Evolutionary conservation across 2,888 invertebrate genomes (phyloP).

Genomic region (Smittia sp.): DNA sequence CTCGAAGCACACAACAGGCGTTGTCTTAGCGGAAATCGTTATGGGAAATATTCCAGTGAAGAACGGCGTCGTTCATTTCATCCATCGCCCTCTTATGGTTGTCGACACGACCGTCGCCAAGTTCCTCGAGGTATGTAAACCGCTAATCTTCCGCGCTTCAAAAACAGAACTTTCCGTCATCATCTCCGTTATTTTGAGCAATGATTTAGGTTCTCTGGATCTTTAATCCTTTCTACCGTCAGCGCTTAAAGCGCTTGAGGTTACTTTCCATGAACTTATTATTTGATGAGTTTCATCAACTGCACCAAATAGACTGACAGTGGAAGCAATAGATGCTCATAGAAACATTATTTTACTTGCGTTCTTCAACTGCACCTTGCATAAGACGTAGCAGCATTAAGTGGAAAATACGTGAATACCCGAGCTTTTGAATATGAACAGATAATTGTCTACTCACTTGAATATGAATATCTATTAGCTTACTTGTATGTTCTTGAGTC

Average conservation of each 20-base stretch:
- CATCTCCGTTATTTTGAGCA: neutral
- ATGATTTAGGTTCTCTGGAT: neutral
- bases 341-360: neutral
- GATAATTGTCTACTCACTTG: conserved; percentile 15
- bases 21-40: conserved; percentile 83
- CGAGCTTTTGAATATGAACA: neutral
- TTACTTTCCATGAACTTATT: too few species aligned
- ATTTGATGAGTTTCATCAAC: neutral
- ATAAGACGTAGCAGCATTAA: conserved; percentile 18
- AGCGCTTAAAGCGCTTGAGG: too few species aligned
- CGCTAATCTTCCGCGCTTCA: too few species aligned
- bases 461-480: conserved; percentile 34
- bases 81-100: conserved; percentile 86
- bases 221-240: too few species aligned
- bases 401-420: conserved; percentile 23
- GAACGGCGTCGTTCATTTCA: conserved; percentile 91
- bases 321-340: conserved; percentile 5
- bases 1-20: conserved; percentile 73
- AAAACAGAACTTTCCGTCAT: conserved; percentile 31
- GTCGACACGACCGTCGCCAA: conserved; percentile 84
- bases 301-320: conserved; percentile 13
- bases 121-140: conserved; percentile 73
- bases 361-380: conserved; percentile 3
- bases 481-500: neutral
- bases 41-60: conserved; percentile 87